Conservation (phyloP, 2,888 invertebrate species). For the Tetrapedia diversipes region DNA sequence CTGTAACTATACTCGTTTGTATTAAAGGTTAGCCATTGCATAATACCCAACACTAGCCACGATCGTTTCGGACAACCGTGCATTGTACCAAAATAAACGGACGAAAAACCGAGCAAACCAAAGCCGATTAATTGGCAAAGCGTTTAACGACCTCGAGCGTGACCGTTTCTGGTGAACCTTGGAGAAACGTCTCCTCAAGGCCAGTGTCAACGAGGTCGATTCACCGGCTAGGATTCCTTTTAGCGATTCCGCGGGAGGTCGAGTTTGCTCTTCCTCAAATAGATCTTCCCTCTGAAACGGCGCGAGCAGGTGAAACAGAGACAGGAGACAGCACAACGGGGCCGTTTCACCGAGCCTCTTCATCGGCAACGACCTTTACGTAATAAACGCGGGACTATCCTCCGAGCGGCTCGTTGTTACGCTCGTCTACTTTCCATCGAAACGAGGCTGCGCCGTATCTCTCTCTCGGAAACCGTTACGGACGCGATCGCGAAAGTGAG, state of each 20-base stretch:
- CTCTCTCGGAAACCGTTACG: constrained; percentile 14
- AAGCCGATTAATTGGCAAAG: not conserved
- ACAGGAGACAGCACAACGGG: constrained; percentile 4
- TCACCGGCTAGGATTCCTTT: constrained; percentile 36
- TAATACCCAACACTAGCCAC: too few species aligned
- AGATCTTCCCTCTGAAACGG: constrained; percentile 5
- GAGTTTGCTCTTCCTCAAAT: constrained; percentile 8
- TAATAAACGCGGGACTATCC: constrained; percentile 64
- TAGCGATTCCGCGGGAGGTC: not conserved
- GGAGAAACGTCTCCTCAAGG: constrained; percentile 53
- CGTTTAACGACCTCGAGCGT: constrained; percentile 28
- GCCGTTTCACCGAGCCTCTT: constrained; percentile 64
- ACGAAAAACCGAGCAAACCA: not conserved
- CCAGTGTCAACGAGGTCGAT: constrained; percentile 63
- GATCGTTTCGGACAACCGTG: too few species aligned
- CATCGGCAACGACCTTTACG: constrained; percentile 76
- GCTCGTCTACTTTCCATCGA: constrained; percentile 69
- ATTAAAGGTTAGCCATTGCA: too few species aligned
- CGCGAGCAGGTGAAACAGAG: not conserved
- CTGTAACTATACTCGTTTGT: too few species aligned
- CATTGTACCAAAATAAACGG: too few species aligned
- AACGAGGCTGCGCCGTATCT: not conserved
- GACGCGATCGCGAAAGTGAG: constrained; percentile 30
- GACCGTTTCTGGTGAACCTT: constrained; percentile 43
- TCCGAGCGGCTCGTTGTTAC: constrained; percentile 64